Base-by-base conservation (phyloP, 2,888 invertebrate species). In the Isotomurus palustris region DNA sequence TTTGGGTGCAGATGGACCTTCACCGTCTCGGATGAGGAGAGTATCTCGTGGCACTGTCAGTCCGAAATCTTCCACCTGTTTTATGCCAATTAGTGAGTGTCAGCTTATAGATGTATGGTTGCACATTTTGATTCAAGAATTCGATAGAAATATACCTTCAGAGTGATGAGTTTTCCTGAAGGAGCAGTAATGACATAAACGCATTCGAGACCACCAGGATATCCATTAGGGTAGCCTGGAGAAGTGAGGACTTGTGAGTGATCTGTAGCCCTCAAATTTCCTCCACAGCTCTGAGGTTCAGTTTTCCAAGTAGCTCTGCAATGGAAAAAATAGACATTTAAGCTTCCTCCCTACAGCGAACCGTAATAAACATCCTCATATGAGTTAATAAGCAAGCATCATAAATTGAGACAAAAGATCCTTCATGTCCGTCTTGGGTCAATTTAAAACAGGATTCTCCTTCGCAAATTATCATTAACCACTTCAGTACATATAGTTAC, bases 191-290 rank as follows among this genome's bases (percentile, higher is more conserved):
- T 86, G 47, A 90, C 86, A 76, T 95, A 96, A 52, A 93, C 82
- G 71, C 95, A 95, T 78, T 96, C 96, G 63, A 94, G 79, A n/a
- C 95, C 95, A 52, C 94, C 93, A 0, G 95, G 93, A 77, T 94
- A 94, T 70, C 87, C 85, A 71, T 87, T 87, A 0, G 95, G 95
- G 77, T 91, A 94, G 56, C 91, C 91, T 54, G 95, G 92, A 43
- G 93, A 93, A 17, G 86, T 87, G 50, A 96, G 78, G 2, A 88
- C 83, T 79, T 95, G 94, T 27, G 88, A 86, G 77, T 91, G 92
- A 45, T 87, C 84, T 12, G 90, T 89, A 1, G 94, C 93, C 71
- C 88, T 81, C 44, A 95, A 78, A 56, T 83, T 83, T 27, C 94
- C 94, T 32, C 94, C 94, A 74, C 95, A 96, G 43, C 84, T 84